Evolutionary conservation across 2,113 vertebrate species (phyloP), one percentile per base, ranked within the genome.

Genomic region (Limanda limanda): DNA sequence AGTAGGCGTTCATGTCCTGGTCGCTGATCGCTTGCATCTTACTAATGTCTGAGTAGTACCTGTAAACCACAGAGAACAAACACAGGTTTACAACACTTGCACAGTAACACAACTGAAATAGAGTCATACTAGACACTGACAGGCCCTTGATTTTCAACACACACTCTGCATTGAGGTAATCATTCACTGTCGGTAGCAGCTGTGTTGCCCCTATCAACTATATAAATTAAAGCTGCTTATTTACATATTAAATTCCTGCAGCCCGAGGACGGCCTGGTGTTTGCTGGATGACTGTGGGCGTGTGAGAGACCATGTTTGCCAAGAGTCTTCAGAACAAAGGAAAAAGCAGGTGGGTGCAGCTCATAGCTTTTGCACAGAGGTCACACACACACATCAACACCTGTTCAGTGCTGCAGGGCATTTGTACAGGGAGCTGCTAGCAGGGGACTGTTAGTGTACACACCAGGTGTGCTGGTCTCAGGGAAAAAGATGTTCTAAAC

Each of bases 1-100:
- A 93, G 91, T 99, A 99, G 0, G 98, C 98, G 0, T 99, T 99
- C 98, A 99, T 99, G 92, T 99, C 98, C 94, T 99, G 98, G 95
- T 99, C 98, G 0, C 98, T 99, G 94, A 99, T 99, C 2, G 96
- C 97, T 3, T 94, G 97, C 98, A 99, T 99, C 92, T 98, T 99
- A 89, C 81, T 94, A 0, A 99, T 99, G 92, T 99, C 98, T 7
- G 98, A 97, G 89, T 99, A 99, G 90, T 99, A 99, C 93, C 98
- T 99, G 89, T 40, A 54, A 18, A 48, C 12, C 10, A 25, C 15
- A 72, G 87, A 76, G 13, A 20, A 73, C 37, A 6, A 54, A 48
- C 27, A 47, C 14, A 20, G 12, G 14, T 25, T 54, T 54, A 48
- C 35, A 37, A 31, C 35, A 37, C 35, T 31, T 31, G 31, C 1